Base-by-base conservation (phyloP, 2,888 invertebrate species). In the Ormyrus nitidulus region DNA sequence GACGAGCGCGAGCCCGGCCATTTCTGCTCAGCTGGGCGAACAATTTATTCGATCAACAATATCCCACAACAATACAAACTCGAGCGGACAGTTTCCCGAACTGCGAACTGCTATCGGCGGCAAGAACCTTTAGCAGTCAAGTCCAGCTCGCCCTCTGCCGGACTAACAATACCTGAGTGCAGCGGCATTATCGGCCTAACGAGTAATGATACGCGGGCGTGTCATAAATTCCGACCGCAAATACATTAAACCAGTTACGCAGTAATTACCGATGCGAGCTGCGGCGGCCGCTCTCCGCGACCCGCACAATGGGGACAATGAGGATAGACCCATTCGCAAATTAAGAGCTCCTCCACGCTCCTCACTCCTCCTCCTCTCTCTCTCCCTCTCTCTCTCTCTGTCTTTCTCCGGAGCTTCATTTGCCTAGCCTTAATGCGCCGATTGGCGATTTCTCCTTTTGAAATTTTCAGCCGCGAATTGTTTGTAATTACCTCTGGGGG, bases 171-270 rank as follows among this genome's bases (percentile, higher is more conserved):
- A 19, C 19, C 19, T 19, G 19, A 19, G 19, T 19, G 44, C 53
- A 44, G 51, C 8, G 13, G 34, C 53, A 59, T 72, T 77, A 71
- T 59, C 51, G 48, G 46, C 8, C 49, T 51, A 77, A 74, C 53
- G 56, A 69, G 66, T 71, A 78, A 74, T 56, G 61, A 71, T 66
- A 66, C 69, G 64, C 58, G 61, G 53, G 62, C 54, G 68, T 70
- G 34, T 81, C 71, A 79, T 81, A 79, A 74, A 74, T 73, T 70
- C 65, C 64, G 7, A 79, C 65, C 73, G 13, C 77, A 79, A 79
- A 79, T 79, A 69, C 72, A 70, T 72, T 79, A 79, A 79, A 79
- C 64, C 79, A 61, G 79, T 79, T 73, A 77, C 61, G 56, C 65
- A 61, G 70, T 79, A 81, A 81, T 81, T 79, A 79, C 59, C 53